Percentiles rank a stretch among this genome's conserved stretches.
Evolutionary conservation across 2,113 vertebrate species (phyloP).

Genomic region (Speoplatyrhinus poulsoni): DNA sequence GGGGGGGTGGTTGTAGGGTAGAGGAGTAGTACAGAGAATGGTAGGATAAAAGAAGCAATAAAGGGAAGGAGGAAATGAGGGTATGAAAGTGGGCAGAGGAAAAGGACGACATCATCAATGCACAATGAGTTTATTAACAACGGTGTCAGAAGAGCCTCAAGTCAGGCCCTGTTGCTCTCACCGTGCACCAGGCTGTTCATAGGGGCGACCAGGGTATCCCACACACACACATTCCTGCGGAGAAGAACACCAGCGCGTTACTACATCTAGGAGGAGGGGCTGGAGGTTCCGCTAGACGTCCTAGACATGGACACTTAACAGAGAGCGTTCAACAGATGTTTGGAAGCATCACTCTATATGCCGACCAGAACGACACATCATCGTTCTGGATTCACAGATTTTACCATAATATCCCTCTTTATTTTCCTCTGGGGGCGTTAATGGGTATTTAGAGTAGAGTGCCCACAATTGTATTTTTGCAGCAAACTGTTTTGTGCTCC

Average conservation of each 20-base stretch:
- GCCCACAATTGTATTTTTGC: too few species aligned
- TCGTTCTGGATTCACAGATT: too few species aligned
- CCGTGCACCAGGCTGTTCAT: conserved; percentile 89
- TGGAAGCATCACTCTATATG: too few species aligned
- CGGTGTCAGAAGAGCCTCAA: not conserved
- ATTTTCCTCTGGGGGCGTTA: too few species aligned
- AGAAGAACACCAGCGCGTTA: conserved; percentile 20
- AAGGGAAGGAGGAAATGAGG: not conserved
- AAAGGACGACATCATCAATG: not conserved
- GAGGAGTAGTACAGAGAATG: not conserved
- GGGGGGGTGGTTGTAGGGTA: not conserved
- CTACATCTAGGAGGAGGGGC: not conserved
- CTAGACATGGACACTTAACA: not conserved
- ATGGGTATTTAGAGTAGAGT: too few species aligned
- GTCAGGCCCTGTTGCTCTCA: conserved; percentile 60
- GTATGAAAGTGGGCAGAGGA: not conserved
- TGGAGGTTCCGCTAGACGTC: conserved; percentile 1
- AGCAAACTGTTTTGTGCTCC: too few species aligned
- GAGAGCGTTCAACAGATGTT: too few species aligned
- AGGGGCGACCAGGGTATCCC: conserved; percentile 94
- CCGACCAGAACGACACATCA: too few species aligned
- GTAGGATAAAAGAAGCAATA: not conserved
- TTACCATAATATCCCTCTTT: too few species aligned
- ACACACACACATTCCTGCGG: conserved; percentile 93
- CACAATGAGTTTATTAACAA: not conserved